These are phyloP conservation scores for Malurus cyaneus DNA, from an alignment of 2,113 vertebrate genomes.

Conservation along the genomic window DNA sequence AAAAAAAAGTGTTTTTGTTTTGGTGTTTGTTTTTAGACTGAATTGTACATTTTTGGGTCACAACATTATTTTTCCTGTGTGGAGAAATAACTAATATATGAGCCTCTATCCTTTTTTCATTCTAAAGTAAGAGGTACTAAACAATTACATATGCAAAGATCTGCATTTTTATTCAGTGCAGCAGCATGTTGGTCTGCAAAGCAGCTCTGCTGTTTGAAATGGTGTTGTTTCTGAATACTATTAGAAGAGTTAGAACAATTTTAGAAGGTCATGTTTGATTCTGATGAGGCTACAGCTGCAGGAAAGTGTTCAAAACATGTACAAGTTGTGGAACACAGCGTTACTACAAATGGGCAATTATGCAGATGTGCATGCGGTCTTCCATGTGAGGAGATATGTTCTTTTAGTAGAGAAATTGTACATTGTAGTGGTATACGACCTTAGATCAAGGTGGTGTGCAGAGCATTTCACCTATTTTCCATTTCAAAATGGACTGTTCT, in stretches of 20 bases:
- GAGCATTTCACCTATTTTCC: background rate
- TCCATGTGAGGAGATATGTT: background rate
- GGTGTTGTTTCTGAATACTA: background rate
- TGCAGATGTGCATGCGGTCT: background rate
- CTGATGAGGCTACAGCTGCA: background rate
- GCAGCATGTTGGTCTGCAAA: background rate
- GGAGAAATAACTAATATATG: background rate
- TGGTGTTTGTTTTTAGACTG: background rate
- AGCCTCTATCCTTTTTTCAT: background rate
- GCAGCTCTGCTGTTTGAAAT: background rate
- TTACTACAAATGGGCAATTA: background rate
- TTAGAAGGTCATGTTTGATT: background rate
- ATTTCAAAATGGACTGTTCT: background rate
- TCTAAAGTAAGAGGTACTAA: background rate
- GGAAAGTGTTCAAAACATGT: background rate
- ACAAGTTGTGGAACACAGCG: background rate
- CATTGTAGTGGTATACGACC: background rate
- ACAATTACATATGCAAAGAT: background rate
- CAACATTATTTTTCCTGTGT: background rate
- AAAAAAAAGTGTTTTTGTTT: background rate
- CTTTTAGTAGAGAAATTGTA: background rate
- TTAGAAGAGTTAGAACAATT: background rate
- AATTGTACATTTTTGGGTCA: background rate
- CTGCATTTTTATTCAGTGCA: background rate
- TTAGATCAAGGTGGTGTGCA: background rate